Conservation (phyloP, 2,888 invertebrate genomes). For the Copidosoma aretas region DNA sequence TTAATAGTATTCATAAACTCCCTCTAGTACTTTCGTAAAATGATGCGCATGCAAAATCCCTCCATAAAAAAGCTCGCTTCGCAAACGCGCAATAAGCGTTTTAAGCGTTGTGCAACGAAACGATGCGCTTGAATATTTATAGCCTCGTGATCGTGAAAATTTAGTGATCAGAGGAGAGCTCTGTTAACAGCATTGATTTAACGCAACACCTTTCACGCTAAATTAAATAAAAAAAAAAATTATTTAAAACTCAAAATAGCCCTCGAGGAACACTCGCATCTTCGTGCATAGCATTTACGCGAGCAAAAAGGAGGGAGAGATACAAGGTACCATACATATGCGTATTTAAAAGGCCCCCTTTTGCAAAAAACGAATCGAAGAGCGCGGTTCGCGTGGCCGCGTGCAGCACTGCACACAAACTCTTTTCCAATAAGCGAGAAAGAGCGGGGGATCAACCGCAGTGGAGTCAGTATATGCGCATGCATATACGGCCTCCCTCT, state of each 20-base stretch:
- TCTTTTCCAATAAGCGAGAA: too few relatives aligned
- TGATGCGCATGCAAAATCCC: too few relatives aligned
- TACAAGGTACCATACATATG: background rate
- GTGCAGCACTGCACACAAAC: too few relatives aligned
- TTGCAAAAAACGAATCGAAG: conserved; percentile 7
- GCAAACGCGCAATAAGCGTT: too few relatives aligned
- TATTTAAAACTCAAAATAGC: background rate
- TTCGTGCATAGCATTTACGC: background rate
- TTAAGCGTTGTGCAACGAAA: too few relatives aligned
- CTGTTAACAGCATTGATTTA: background rate
- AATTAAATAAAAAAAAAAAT: background rate
- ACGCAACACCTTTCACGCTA: background rate
- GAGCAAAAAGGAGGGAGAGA: background rate
- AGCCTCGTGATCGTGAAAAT: background rate
- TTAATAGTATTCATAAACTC: too few relatives aligned
- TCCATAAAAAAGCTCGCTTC: too few relatives aligned
- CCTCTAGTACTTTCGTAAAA: too few relatives aligned
- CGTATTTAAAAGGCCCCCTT: conserved; percentile 24
- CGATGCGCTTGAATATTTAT: background rate
- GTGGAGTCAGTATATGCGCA: too few relatives aligned
- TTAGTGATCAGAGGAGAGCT: background rate
- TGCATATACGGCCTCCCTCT: too few relatives aligned
- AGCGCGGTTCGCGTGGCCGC: background rate
- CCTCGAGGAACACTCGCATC: background rate
- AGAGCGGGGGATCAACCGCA: too few relatives aligned